Evolutionary conservation across 2,113 vertebrate genomes (phyloP).

Genomic region (Bos taurus): DNA sequence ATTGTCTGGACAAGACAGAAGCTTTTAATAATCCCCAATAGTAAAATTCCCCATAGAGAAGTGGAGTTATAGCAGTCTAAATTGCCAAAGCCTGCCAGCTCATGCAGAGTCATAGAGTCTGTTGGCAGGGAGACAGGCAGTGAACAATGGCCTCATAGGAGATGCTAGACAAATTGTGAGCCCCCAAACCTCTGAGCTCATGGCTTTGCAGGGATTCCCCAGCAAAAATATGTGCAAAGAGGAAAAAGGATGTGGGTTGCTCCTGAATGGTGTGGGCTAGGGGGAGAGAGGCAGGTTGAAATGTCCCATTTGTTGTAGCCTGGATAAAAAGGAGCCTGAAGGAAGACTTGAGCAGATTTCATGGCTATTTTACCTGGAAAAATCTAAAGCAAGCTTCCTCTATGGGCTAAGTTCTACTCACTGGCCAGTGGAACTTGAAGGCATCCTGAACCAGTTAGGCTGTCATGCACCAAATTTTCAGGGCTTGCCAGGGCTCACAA

Average conservation of each 20-base stretch:
- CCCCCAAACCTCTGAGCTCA: not conserved
- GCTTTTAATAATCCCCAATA: conserved; percentile 18
- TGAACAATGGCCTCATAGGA: not conserved
- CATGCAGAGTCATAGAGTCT: not conserved
- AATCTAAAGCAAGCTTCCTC: not conserved
- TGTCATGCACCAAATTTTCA: not conserved
- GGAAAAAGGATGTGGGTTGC: not conserved
- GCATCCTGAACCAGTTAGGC: not conserved
- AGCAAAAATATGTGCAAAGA: not conserved
- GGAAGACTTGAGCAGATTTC: conserved; percentile 12
- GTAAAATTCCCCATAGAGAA: conserved; percentile 7
- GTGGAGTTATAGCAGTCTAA: conserved; percentile 2
- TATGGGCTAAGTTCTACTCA: not conserved
- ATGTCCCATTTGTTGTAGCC: not conserved
- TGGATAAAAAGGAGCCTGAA: not conserved
- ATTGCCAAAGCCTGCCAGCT: conserved; percentile 18
- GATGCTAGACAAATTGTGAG: not conserved
- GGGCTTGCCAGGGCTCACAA: not conserved
- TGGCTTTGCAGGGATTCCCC: not conserved
- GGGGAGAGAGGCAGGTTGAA: not conserved
- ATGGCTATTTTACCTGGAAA: conserved; percentile 3
- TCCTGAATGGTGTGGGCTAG: not conserved
- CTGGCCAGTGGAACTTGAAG: not conserved
- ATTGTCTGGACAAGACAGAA: conserved; percentile 6
- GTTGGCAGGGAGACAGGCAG: not conserved